Evolutionary conservation across 1,140 invertebrate genomes (phyloP), one percentile per base, ranked within the genome.

Genomic region (Drosophila insularis): DNA sequence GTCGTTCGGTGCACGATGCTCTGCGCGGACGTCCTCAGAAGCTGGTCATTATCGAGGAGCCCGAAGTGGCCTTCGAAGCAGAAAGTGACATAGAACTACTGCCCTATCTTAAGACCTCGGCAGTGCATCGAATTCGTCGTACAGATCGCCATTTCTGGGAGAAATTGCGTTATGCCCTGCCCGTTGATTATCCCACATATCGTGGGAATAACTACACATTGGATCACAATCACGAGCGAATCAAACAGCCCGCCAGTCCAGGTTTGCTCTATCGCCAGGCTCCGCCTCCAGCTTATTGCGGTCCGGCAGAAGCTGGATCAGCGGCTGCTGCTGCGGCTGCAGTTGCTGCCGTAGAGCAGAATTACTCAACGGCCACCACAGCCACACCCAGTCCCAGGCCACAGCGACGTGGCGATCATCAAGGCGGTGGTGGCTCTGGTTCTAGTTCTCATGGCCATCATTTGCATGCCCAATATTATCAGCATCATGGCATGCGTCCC

Each of bases 111-210:
- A 97, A 97, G 90, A 97, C 96, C 2, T 96, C 96, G 92, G 96
- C 97, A 81, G 95, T 95, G 80, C 93, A 98, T 64, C 94, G 95
- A 64, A 94, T 98, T 31, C 94, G 95, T 53, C 97, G 97, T 96
- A 96, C 95, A 71, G 97, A 98, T 91, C 96, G 96, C 81, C 94
- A 96, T 74, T 98, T 98, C 91, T 98, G 97, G 97, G 97, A 98
- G 87, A 95, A 97, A 89, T 93, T 98, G 79, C 94, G 96, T 65
- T 98, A 97, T 92, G 96, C 96, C 4, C 95, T 98, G 94, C 97
- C 97, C 50, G 93, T 94, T 8, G 90, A 93, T 50, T 93, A 93
- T 68, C 94, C 94, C 74, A 89, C 80, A 0, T 93, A 87, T 91
- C 93, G 92, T 66, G 93, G 93, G 64, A 94, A 95, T 91, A 93